Evolutionary conservation across 2,113 vertebrate species (phyloP).

Genomic region (Speoplatyrhinus poulsoni): DNA sequence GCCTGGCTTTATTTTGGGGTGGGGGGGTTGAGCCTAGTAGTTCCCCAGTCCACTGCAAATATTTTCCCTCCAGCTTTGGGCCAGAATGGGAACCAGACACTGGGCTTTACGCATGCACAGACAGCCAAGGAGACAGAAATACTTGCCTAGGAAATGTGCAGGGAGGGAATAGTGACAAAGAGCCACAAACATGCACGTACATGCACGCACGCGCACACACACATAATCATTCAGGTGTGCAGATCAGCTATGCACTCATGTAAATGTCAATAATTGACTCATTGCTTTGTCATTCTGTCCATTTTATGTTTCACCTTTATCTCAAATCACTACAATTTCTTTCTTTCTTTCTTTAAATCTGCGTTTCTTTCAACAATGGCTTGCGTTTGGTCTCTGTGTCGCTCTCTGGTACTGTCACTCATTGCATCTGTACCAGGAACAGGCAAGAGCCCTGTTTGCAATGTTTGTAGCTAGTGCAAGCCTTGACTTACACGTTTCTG

Average conservation of each 20-base stretch:
- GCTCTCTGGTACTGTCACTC: no score
- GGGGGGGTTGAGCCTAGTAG: slow-evolving; percentile 19
- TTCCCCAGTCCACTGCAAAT: slow-evolving; percentile 56
- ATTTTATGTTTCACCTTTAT: slow-evolving; percentile 9
- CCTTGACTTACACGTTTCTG: no score
- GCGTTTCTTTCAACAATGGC: no score
- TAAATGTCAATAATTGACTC: background rate
- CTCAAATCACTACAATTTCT: background rate
- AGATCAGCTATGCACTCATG: background rate
- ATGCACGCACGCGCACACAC: background rate
- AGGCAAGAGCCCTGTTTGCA: slow-evolving; percentile 25
- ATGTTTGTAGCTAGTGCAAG: no score
- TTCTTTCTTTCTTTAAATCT: background rate
- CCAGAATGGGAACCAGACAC: slow-evolving; percentile 63
- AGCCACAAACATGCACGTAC: background rate
- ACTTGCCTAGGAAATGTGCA: slow-evolving; percentile 32
- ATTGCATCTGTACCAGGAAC: background rate
- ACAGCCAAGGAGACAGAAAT: slow-evolving; percentile 48
- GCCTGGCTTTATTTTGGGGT: slow-evolving; percentile 13
- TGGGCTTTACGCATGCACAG: slow-evolving; percentile 47
- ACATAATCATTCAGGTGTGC: background rate
- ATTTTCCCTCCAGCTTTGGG: slow-evolving; percentile 46
- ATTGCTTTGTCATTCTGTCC: slow-evolving; percentile 16
- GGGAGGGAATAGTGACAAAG: slow-evolving; percentile 23
- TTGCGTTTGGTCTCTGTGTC: background rate